phyloP scores from a whole-genome alignment of 37 sponge, comb jelly and placozoan species.

The Sycon ciliatum region DNA sequence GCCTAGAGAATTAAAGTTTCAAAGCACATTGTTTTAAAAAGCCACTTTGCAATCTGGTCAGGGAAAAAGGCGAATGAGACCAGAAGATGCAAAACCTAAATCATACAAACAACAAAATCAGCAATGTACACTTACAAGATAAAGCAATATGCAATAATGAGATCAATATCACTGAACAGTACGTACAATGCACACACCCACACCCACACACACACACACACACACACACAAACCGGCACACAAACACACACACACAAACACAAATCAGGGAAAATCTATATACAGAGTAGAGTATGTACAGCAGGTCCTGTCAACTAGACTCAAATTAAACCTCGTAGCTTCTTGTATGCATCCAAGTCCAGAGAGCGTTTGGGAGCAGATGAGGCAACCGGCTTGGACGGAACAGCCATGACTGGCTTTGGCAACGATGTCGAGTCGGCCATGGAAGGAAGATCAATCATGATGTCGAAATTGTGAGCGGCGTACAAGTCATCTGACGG shows the following conservation, averaged over 20 bases:
- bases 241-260: background rate
- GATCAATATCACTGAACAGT: too few species aligned
- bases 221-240: background rate
- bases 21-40: too few species aligned
- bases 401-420: background rate
- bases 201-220: constrained; percentile 1
- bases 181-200: background rate
- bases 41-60: too few species aligned
- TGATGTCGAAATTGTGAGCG: constrained; percentile 92
- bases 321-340: constrained; percentile 78
- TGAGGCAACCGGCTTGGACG: background rate
- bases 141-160: too few species aligned
- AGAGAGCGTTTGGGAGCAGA: constrained; percentile 52
- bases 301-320: too few species aligned
- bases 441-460: constrained; percentile 66
- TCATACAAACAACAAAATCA: too few species aligned
- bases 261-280: too few species aligned
- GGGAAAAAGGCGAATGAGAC: too few species aligned
- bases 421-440: background rate
- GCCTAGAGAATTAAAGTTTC: too few species aligned
- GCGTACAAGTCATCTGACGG: constrained; percentile 61
- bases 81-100: too few species aligned
- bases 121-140: too few species aligned
- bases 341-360: constrained; percentile 96
- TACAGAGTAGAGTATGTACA: too few species aligned